Evolutionary conservation across 2,888 invertebrate genomes (phyloP).

Genomic region (Xestia xanthographa): DNA sequence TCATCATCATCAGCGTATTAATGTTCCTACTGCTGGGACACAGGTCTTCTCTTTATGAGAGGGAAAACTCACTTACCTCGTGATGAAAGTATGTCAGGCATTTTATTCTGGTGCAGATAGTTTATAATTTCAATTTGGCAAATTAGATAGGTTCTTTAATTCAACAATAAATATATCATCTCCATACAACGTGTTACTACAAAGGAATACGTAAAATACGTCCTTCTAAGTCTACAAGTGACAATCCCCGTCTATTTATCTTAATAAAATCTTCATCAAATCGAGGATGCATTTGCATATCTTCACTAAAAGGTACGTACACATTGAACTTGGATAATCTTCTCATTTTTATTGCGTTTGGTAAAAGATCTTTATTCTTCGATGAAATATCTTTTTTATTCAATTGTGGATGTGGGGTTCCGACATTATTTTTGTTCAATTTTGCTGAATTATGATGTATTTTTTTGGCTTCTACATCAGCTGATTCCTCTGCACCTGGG

Average conservation of each 20-base stretch:
- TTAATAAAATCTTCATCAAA: conserved; percentile 11
- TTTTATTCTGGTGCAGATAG: not conserved
- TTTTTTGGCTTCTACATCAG: not conserved
- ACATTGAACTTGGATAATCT: conserved; percentile 21
- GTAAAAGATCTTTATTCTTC: not conserved
- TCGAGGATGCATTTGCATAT: conserved; percentile 34
- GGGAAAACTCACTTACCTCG: too few relatives aligned
- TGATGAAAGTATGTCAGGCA: not conserved
- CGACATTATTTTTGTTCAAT: not conserved
- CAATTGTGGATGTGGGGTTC: not conserved
- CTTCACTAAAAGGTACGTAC: conserved; percentile 61
- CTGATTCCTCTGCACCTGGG: not conserved
- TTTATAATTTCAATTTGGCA: not conserved
- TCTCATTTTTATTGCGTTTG: conserved; percentile 18
- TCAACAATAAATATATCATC: not conserved
- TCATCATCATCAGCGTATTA: too few relatives aligned
- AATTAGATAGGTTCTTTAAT: not conserved
- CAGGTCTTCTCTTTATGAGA: too few relatives aligned
- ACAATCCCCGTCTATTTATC: conserved; percentile 36
- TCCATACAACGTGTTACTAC: not conserved
- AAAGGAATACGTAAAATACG: conserved; percentile 30
- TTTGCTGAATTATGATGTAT: not conserved
- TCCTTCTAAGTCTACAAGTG: conserved; percentile 39
- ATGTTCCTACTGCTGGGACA: too few relatives aligned
- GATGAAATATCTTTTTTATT: not conserved